Base-by-base conservation (phyloP, 2,797 vertebrate species). In the Alca torda region DNA sequence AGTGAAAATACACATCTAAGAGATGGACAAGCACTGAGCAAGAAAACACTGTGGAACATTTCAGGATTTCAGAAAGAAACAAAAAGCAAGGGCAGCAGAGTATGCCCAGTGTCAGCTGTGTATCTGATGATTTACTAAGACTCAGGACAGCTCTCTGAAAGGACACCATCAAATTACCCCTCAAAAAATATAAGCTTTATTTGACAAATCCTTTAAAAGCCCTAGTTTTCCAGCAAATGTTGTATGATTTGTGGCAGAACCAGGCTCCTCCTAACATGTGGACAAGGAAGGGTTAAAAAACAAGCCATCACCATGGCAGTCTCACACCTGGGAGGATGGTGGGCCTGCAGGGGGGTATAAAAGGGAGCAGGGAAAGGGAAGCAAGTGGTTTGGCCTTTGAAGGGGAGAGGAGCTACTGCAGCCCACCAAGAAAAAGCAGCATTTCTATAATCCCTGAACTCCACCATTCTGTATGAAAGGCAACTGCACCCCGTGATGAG, bases 1-100 rank as follows among this genome's bases (percentile, higher is more conserved):
- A 95, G 80, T 94, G 89, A 95, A 96, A 96, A 82, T 46, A 78
- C 39, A 35, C n/a, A 6, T 59, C 30, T 94, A 95, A 65, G 79
- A 95, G 48, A 78, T 31, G 46, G n/a, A 76, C 33, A 89, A 95
- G 89, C 90, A 76, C 50, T 61, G 77, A 60, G 67, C 39, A 73
- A 84, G 48, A 20, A 68, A 89, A 77, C 0, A 1, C 37, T 73
- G 37, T 50, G 39, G 37, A 39, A 78, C 10, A 5, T 26, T 11
- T 53, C 17, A 57, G 37, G 53, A 53, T 64, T 43, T 86, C 87
- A 79, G 63, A 76, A 83, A 76, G 67, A 93, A 54, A 61, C 10
- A 90, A 67, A 93, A 91, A 94, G 69, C 21, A 50, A 56, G 21
- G 23, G 69, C 82, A 80, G 25, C 11, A 63, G 6, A 50, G 33